phyloP scores from a whole-genome alignment of 2,113 vertebrate species.

The Salvelinus fontinalis region DNA sequence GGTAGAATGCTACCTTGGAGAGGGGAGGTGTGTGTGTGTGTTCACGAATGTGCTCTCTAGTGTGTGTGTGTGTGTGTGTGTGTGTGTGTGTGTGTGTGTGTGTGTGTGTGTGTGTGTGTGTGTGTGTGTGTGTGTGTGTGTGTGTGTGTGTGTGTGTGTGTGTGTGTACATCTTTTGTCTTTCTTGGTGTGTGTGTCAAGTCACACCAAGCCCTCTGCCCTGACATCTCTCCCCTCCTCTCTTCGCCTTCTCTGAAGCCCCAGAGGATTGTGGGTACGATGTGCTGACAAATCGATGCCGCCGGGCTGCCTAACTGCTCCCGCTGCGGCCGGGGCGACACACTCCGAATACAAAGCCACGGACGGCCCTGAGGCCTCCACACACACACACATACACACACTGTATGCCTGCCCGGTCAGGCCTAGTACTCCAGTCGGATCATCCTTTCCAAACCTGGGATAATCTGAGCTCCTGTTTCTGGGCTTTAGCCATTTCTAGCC shows the following conservation, averaged over 20 bases:
- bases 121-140: constrained; percentile 6
- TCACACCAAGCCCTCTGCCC: constrained; percentile 1
- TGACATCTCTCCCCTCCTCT: constrained; percentile 5
- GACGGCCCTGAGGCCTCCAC: background rate
- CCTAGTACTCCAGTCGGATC: background rate
- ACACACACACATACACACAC: background rate
- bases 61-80: background rate
- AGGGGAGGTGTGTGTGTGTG: background rate
- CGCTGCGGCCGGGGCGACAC: background rate
- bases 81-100: background rate
- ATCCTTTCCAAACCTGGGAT: background rate
- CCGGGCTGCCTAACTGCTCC: constrained; percentile 12
- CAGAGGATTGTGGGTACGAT: constrained; percentile 1
- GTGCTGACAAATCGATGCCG: constrained; percentile 11
- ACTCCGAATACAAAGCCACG: background rate
- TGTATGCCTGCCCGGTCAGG: too few species aligned
- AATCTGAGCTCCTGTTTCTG: background rate
- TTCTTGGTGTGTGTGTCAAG: constrained; percentile 12
- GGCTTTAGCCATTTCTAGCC: background rate
- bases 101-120: background rate
- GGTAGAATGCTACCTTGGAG: background rate
- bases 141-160: constrained; percentile 5
- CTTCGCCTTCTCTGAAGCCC: constrained; percentile 11
- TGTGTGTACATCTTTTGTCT: too few species aligned
- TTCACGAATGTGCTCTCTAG: too few species aligned